Base-by-base conservation (phyloP, 2,797 vertebrate genomes). In the Notoglanidium macrostoma region DNA sequence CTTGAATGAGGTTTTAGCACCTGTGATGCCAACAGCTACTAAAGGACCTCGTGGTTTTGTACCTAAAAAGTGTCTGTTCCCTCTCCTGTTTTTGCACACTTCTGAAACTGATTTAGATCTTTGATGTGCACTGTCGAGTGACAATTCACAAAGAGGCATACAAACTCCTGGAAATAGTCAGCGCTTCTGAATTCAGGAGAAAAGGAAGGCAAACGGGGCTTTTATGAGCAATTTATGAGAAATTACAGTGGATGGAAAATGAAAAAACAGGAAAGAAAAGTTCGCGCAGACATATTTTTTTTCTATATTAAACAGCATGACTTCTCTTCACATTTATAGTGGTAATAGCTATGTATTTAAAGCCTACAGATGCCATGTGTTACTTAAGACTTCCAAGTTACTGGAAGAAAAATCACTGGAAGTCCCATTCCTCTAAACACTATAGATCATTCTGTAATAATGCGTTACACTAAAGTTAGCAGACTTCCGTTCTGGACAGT, bases 401-500 rank as follows among this genome's bases (percentile, higher is more conserved):
- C 78, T 44, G 32, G 19, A 59, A 59, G 19, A 79, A 61, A 78
- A 78, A 55, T 78, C n/a, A 78, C n/a, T 21, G 17, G 4, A 61
- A n/a, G 35, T 61, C 5, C 10, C 21, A 26, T 61, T 61, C 21
- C 12, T 14, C 2, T 44, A 80, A 26, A 44, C 11, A 15, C 55
- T 61, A 57, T 35, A 35, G 4, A 55, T 57, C 9, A 35, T 21
- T 57, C 51, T 1, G 9, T 21, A 78, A 35, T 55, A 57, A 55
- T 57, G 78, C 46, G 26, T 63, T 59, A 79, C 32, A 44, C 40
- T 15, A 77, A 44, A 40, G 44, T 54, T 59, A 44, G 40, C 26
- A 23, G 72, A 54, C 83, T 76, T 85, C 79, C 65, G 55, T 73
- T 86, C 72, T 65, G 46, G 72, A 74, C 55, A 72, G 23, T 85